A percentile compares a stretch with the other conserved stretches of the same genome.
These are phyloP conservation scores for Gobionotothen gibberifrons DNA, from an alignment of 2,797 vertebrate genomes.

Conservation along the genomic window DNA sequence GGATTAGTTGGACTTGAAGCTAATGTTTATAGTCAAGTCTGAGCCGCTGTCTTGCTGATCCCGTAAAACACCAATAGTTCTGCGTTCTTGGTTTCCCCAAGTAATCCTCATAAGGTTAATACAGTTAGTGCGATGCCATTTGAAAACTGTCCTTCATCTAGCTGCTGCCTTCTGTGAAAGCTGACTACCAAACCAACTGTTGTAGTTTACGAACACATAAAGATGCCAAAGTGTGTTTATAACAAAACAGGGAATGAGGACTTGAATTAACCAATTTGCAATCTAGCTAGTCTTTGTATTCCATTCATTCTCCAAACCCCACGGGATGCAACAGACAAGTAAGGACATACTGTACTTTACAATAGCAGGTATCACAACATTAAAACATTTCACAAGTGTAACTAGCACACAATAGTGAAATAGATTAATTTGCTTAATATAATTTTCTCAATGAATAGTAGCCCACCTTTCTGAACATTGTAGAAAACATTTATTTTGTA, in stretches of 20 bases:
- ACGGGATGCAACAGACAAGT: neutral
- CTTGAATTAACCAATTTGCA: neutral
- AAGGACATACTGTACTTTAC: neutral
- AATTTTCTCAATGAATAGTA: neutral
- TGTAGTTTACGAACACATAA: neutral
- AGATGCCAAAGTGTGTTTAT: neutral
- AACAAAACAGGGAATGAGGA: too few species aligned
- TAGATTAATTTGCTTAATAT: neutral
- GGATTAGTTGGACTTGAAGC: neutral
- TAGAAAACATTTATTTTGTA: neutral
- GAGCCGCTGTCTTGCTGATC: neutral
- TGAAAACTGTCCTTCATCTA: neutral
- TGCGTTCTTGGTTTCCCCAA: neutral
- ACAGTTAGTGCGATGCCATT: neutral
- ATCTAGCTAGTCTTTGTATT: neutral
- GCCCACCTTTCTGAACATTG: neutral
- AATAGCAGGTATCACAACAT: neutral
- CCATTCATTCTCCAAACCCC: neutral
- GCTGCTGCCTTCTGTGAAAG: neutral
- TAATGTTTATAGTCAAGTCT: neutral
- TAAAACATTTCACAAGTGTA: neutral
- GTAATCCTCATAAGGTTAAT: neutral
- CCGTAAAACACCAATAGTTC: neutral
- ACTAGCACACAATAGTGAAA: neutral
- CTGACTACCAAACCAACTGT: neutral